Base-by-base conservation (phyloP, 2,888 invertebrate genomes). In the Netelia melanura region DNA sequence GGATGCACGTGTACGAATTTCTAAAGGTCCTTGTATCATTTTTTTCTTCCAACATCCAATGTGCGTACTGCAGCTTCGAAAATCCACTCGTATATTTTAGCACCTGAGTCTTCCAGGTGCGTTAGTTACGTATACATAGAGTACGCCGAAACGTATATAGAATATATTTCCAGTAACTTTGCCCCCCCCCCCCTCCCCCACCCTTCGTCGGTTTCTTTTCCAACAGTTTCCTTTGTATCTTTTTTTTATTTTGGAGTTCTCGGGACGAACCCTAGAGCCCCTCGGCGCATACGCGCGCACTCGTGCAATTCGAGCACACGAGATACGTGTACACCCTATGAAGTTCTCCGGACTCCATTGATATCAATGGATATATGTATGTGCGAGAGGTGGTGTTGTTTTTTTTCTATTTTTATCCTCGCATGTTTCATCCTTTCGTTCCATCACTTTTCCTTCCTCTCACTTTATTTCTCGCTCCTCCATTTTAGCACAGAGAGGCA, bases 201-300 rank as follows among this genome's bases (percentile, higher is more conserved):
- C 38, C 38, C 38, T 38, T 38, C 38, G 38, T 38, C 38, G 38
- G 81, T 64, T 81, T 48, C 75, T 80, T 72, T 71, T 56, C 61
- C 82, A 48, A 74, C 86, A 75, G 48, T 75, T 77, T 75, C 52
- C 67, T 81, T 67, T 78, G 74, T 84, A 65, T 76, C 74, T 80
- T 74, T 74, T 65, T 78, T 54, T 14, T 67, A 11, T 21, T 64
- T 58, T 21, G 54, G 6, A 74, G 62, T 70, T 68, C 64, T 68
- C 56, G 23, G 52, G 72, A 77, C 62, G 72, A 56, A 25, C 56
- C 64, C 58, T 48, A 77, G 64, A 70, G 25, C 64, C 58, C 68
- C 23, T 81, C 68, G 67, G 72, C 61, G 25, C 74, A 14, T 43
- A 67, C 38, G 14, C 43, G 38, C 75, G 10, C 52, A 25, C 70